Evolutionary conservation across 2,797 vertebrate species (phyloP), one percentile per base, ranked within the genome.

Genomic region (Paedocypris micromegethes): DNA sequence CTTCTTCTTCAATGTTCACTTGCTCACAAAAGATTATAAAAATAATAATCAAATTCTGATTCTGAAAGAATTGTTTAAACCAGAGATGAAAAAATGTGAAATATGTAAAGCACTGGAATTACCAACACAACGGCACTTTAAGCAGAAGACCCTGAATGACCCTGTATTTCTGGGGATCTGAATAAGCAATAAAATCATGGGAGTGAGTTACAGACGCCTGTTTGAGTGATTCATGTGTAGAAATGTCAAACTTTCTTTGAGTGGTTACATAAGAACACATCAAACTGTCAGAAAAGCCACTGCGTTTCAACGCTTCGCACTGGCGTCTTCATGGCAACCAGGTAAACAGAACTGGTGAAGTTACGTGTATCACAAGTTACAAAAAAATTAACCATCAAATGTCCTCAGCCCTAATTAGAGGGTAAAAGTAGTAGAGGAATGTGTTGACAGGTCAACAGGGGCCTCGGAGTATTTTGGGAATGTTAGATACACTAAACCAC

Each of bases 381-480:
- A 70, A 60, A 64, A 60, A 42, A 9, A 6, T n/a, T 5, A 8
- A 37, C 6, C n/a, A 8, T 65, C 56, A 5, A 40, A 53, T 64
- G 4, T 49, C 2, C 8, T 63, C n/a, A 5, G n/a, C 6, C 48
- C 55, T 58, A 71, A 44, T 62, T 52, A 62, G 42, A 66, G 48
- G 5, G 47, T 42, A 7, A 67, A 71, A 53, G 57, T 56, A 53
- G 53, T 62, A 52, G 62, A 43, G 37, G 48, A 69, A 70, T 61
- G 58, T 55, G 62, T 56, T 62, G 68, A 70, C 68, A 62, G 68
- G 52, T 58, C 47, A 42, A 4, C 43, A 48, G 39, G 49, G 53
- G 43, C 66, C 62, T 5, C 51, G 37, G 43, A 38, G 46, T 55
- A 64, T 64, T 58, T 54, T 64, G 53, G 9, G 54, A 64, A 70